phyloP scores from a whole-genome alignment of 2,888 invertebrate genomes.

The Spicauda simplicius region DNA sequence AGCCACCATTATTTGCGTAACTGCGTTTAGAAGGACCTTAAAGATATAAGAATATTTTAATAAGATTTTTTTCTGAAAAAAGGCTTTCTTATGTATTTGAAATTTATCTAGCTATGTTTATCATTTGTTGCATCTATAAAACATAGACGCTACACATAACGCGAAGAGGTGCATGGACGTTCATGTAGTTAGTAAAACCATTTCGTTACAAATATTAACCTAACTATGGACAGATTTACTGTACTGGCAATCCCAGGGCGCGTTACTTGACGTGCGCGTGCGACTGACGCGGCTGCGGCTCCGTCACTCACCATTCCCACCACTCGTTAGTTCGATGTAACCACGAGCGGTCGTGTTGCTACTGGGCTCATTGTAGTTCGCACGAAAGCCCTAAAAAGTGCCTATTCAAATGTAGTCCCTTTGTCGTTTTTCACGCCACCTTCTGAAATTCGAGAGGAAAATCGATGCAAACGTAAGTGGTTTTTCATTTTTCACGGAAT shows the following conservation, averaged over 20 bases:
- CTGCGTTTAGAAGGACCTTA: too few relatives aligned
- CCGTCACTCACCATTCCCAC: background rate
- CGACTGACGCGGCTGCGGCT: slow-evolving; percentile 8
- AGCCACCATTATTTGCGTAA: too few relatives aligned
- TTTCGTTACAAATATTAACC: background rate
- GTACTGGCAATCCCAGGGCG: background rate
- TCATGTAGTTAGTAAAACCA: too few relatives aligned
- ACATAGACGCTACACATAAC: too few relatives aligned
- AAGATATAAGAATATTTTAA: too few relatives aligned
- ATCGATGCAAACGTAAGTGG: slow-evolving; percentile 80
- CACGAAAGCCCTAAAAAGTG: slow-evolving; percentile 79
- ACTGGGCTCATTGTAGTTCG: slow-evolving; percentile 82
- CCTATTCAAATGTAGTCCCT: slow-evolving; percentile 83
- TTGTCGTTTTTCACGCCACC: slow-evolving; percentile 65
- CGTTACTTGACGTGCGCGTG: slow-evolving; percentile 7
- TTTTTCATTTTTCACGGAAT: slow-evolving; percentile 32
- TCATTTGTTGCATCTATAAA: too few relatives aligned
- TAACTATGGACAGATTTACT: background rate
- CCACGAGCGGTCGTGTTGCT: slow-evolving; percentile 73
- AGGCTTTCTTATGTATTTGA: too few relatives aligned
- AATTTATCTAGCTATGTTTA: too few relatives aligned
- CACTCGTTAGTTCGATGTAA: slow-evolving; percentile 77
- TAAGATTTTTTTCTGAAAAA: too few relatives aligned
- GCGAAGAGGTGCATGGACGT: too few relatives aligned
- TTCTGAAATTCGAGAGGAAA: slow-evolving; percentile 74